phyloP scores from a whole-genome alignment of 2,797 vertebrate species.

The Cheirogaleus major region DNA sequence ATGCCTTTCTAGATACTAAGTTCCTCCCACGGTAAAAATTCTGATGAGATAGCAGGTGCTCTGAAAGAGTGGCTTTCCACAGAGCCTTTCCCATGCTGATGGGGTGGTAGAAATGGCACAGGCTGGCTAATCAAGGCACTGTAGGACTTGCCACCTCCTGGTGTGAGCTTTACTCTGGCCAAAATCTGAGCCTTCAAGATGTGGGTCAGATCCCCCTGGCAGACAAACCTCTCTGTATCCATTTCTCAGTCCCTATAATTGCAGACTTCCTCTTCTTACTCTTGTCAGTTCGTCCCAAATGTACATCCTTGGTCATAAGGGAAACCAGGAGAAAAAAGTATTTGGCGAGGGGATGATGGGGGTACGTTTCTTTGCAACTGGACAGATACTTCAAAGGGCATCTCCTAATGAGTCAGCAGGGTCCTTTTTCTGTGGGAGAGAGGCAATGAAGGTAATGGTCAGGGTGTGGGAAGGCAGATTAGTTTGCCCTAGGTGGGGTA shows the following conservation, averaged over 20 bases:
- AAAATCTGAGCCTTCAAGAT: background rate
- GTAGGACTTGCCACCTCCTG: background rate
- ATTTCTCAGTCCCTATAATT: background rate
- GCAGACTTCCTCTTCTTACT: background rate
- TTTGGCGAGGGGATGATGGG: background rate
- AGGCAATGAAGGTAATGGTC: background rate
- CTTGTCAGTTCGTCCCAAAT: background rate
- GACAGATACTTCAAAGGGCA: background rate
- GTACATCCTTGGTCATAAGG: background rate
- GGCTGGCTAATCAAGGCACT: background rate
- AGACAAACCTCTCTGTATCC: background rate
- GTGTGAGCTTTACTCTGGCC: background rate
- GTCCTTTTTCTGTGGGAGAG: background rate
- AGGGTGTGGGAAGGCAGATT: background rate
- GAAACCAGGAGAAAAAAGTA: background rate
- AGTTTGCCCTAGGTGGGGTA: background rate
- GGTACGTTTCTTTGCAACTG: background rate
- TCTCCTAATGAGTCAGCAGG: background rate
- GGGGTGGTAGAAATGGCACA: too few relatives aligned
- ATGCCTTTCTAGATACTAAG: background rate
- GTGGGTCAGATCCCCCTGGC: background rate
- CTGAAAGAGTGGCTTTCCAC: background rate
- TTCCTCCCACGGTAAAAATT: background rate
- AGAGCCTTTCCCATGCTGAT: background rate
- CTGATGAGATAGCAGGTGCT: background rate